Conservation (phyloP, 2,888 invertebrate species). For the Ctenicera cuprea region DNA sequence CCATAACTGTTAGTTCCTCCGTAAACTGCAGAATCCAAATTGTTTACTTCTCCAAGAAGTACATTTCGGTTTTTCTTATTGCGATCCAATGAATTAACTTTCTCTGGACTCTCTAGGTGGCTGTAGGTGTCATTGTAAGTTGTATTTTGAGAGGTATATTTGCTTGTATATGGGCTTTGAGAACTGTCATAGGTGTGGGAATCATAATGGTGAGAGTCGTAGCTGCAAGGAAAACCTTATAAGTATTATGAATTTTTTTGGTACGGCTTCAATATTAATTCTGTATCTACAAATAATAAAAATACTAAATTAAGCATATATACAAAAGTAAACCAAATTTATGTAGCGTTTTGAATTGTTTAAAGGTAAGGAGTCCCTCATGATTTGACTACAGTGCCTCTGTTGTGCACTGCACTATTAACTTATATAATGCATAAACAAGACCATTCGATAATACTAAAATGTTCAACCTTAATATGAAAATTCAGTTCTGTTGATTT, state of each 20-base stretch:
- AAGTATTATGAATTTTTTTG: conserved; percentile 5
- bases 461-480: too few relatives aligned
- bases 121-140: conserved; percentile 68
- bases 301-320: background rate
- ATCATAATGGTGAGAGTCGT: conserved; percentile 56
- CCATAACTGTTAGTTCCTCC: conserved; percentile 65
- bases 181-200: conserved; percentile 55
- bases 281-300: background rate
- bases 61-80: conserved; percentile 63
- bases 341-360: background rate
- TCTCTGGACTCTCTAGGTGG: conserved; percentile 71
- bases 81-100: conserved; percentile 70
- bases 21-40: conserved; percentile 67
- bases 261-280: too few relatives aligned
- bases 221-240: conserved; percentile 48
- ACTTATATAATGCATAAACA: too few relatives aligned
- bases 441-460: too few relatives aligned
- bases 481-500: too few relatives aligned
- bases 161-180: conserved; percentile 54
- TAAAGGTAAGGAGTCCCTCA: conserved; percentile 4
- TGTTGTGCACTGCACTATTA: too few relatives aligned
- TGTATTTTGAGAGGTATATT: conserved; percentile 53
- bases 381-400: background rate
- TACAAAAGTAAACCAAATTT: background rate
- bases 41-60: conserved; percentile 66